A percentile compares a stretch with the other conserved stretches of the same genome.
Conservation (phyloP, 2,113 vertebrate species). For the Apodemus speciosus region DNA sequence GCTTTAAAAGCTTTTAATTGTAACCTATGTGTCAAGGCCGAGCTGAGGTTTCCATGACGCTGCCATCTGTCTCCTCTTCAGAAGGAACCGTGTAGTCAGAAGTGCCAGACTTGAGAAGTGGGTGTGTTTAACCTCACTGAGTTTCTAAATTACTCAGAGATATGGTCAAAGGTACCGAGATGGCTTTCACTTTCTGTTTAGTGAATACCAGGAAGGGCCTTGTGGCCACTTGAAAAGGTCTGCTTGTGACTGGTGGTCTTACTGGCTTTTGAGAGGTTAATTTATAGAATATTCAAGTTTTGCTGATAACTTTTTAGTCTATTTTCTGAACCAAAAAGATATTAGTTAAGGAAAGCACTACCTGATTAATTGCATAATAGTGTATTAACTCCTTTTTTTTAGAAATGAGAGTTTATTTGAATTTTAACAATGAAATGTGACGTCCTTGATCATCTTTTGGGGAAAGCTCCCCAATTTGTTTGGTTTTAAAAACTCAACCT, state of each 20-base stretch:
- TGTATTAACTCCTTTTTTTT: conserved; percentile 33
- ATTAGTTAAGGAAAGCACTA: conserved; percentile 13
- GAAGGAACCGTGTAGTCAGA: conserved; percentile 6
- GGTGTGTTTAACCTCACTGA: conserved; percentile 58
- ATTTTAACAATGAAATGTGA: conserved; percentile 58
- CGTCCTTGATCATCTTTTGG: conserved; percentile 48
- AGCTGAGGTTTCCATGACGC: conserved; percentile 42
- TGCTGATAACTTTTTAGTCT: conserved; percentile 26
- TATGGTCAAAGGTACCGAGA: conserved; percentile 42
- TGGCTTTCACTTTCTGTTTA: conserved; percentile 74
- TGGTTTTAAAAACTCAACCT: conserved; percentile 16
- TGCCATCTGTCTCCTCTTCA: conserved; percentile 27
- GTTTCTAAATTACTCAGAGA: conserved; percentile 69
- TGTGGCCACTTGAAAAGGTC: neutral
- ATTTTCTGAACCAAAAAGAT: conserved; percentile 50
- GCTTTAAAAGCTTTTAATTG: conserved; percentile 59
- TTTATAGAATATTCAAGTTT: conserved; percentile 34
- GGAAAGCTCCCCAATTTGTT: conserved; percentile 2
- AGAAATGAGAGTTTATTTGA: conserved; percentile 19
- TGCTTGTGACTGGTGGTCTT: neutral
- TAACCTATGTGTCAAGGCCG: neutral
- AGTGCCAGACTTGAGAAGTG: conserved; percentile 52
- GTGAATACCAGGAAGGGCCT: conserved; percentile 37
- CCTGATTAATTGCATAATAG: conserved; percentile 46
- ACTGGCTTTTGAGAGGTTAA: conserved; percentile 25